phyloP scores from a whole-genome alignment of 2,797 vertebrate species.

The Enteromius mattozi region DNA sequence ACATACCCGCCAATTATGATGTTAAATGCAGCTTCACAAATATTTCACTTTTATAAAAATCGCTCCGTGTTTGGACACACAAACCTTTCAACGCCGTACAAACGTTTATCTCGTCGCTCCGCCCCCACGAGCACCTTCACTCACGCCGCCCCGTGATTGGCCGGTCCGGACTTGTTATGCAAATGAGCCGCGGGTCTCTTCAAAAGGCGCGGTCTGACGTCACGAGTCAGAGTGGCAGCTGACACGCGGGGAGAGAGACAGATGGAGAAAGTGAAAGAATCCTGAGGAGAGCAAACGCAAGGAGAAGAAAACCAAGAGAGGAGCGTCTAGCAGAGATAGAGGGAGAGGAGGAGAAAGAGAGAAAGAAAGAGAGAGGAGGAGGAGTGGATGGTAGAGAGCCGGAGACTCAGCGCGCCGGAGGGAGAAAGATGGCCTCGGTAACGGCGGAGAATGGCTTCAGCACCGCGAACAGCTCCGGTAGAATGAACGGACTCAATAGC shows the following conservation, averaged over 20 bases:
- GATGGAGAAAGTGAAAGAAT: slow-evolving; percentile 65
- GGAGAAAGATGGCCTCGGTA: slow-evolving; percentile 92
- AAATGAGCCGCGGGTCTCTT: slow-evolving; percentile 75
- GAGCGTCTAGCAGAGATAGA: slow-evolving; percentile 63
- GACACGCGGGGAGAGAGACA: slow-evolving; percentile 66
- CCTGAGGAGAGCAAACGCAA: slow-evolving; percentile 65
- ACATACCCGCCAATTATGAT: not conserved
- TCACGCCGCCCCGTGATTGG: slow-evolving; percentile 75
- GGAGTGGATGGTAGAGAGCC: slow-evolving; percentile 69
- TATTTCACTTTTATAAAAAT: slow-evolving; percentile 8
- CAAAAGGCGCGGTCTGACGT: slow-evolving; percentile 80
- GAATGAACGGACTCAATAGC: slow-evolving; percentile 91
- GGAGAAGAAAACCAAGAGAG: slow-evolving; percentile 59
- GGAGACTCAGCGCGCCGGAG: slow-evolving; percentile 77
- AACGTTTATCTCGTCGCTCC: slow-evolving; percentile 77
- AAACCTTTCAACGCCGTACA: slow-evolving; percentile 55
- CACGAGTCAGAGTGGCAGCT: slow-evolving; percentile 76
- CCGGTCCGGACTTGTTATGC: slow-evolving; percentile 75
- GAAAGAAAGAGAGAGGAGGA: slow-evolving; percentile 57
- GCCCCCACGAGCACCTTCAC: slow-evolving; percentile 68
- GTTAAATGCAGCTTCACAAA: not conserved
- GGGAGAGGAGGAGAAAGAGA: slow-evolving; percentile 64
- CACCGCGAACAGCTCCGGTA: slow-evolving; percentile 90
- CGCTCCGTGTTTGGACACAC: slow-evolving; percentile 36
- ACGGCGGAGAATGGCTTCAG: slow-evolving; percentile 89